phyloP scores from a whole-genome alignment of 2,113 vertebrate genomes.

The Apteryx owenii region DNA sequence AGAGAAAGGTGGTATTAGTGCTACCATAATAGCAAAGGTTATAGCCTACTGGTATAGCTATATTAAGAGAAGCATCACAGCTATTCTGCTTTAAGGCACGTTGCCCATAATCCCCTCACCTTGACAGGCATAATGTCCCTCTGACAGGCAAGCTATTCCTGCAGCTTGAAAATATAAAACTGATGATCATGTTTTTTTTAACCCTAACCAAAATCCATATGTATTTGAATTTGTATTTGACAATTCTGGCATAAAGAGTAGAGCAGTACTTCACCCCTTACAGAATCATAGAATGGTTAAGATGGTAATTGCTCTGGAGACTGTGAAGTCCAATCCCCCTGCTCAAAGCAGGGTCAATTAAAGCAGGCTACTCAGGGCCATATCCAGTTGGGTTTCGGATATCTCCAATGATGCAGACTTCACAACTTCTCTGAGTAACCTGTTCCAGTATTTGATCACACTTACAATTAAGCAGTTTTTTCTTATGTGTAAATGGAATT shows the following conservation, averaged over 20 bases:
- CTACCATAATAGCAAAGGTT: not conserved
- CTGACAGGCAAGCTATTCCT: not conserved
- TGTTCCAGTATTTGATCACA: not conserved
- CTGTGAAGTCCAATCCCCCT: not conserved
- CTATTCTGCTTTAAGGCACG: not conserved
- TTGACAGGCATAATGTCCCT: rapidly evolving
- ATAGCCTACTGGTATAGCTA: not conserved
- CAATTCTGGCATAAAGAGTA: not conserved
- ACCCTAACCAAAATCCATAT: not conserved
- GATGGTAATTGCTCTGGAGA: not conserved
- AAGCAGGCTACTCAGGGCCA: not conserved
- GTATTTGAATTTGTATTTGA: not conserved
- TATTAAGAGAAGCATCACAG: not conserved
- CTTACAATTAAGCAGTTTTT: not conserved
- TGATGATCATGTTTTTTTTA: not conserved
- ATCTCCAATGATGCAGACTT: not conserved
- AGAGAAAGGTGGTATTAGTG: not conserved
- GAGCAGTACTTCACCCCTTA: not conserved
- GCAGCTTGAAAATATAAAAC: not conserved
- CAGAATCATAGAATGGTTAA: not conserved
- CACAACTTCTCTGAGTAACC: not conserved
- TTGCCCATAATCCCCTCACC: not conserved
- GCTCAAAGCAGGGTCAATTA: not conserved
- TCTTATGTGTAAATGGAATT: not conserved
- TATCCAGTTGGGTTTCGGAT: not conserved